A percentile compares a stretch with the other conserved stretches of the same genome.
These are phyloP conservation scores for Chymomyza fuscimana DNA, from an alignment of 2,888 invertebrate genomes.

Conservation along the genomic window DNA sequence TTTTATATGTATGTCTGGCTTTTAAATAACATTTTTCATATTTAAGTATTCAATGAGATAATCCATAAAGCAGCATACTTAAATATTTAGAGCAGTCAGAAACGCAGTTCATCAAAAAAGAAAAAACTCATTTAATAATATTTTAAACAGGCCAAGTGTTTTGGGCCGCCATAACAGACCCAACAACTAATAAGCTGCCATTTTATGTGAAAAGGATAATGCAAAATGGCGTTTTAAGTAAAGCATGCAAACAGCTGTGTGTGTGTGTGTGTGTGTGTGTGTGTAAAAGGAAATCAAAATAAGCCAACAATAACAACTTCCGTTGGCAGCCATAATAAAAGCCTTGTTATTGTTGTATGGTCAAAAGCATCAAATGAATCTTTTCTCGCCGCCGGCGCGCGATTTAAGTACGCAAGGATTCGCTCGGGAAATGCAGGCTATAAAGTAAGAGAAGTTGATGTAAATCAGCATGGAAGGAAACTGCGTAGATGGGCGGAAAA, in stretches of 20 bases:
- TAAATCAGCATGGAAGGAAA: neutral
- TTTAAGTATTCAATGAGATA: neutral
- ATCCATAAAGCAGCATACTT: neutral
- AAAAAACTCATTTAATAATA: neutral
- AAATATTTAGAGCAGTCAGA: neutral
- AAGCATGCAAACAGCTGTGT: neutral
- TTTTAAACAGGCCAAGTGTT: neutral
- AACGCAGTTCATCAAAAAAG: neutral
- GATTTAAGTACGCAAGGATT: neutral
- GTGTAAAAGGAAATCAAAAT: neutral
- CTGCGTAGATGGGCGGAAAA: neutral
- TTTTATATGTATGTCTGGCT: neutral
- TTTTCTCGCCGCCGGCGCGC: neutral
- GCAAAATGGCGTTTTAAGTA: neutral
- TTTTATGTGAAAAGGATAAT: neutral
- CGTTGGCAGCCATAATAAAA: neutral
- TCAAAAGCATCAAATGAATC: neutral
- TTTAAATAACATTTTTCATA: neutral
- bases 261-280: neutral
- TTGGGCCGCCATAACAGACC: neutral
- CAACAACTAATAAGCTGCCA: neutral
- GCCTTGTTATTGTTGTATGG: neutral
- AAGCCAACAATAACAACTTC: neutral
- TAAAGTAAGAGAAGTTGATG: too few species aligned
- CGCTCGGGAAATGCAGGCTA: neutral